Percentiles rank a stretch among this genome's conserved stretches.
phyloP scores from a whole-genome alignment of 1,140 invertebrate species.

The Ladona fulva region DNA sequence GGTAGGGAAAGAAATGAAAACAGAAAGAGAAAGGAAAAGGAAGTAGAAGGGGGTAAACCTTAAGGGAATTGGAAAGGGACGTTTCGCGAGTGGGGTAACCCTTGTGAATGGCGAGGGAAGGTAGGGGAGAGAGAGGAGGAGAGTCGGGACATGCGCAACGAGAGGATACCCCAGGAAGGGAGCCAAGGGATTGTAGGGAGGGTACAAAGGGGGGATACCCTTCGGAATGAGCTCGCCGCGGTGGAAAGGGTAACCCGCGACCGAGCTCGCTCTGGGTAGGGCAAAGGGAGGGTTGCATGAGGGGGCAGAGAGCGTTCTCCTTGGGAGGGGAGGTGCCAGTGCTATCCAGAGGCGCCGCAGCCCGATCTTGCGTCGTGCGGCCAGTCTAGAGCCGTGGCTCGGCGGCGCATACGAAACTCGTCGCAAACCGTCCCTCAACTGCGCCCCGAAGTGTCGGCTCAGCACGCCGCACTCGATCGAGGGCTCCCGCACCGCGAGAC shows the following conservation, averaged over 20 bases:
- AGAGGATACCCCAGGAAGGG: background rate
- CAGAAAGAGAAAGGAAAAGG: background rate
- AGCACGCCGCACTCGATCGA: background rate
- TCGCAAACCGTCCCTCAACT: background rate
- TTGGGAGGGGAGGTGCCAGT: background rate
- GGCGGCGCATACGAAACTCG: background rate
- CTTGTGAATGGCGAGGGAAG: background rate
- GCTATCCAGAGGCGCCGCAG: background rate
- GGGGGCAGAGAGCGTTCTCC: background rate
- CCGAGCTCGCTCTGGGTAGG: background rate
- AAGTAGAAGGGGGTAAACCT: background rate
- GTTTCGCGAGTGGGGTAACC: too few relatives aligned
- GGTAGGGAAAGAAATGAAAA: background rate
- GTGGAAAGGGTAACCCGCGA: background rate
- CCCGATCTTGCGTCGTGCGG: background rate
- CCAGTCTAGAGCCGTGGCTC: constrained; percentile 5
- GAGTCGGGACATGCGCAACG: background rate
- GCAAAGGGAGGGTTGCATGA: background rate
- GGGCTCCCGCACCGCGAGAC: background rate
- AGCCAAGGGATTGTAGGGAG: background rate
- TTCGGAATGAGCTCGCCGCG: background rate
- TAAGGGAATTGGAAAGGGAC: too few relatives aligned
- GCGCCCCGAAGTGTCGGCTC: background rate
- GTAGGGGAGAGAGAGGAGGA: background rate
- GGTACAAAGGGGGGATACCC: background rate